Percentiles rank a stretch among this genome's conserved stretches.
These are phyloP conservation scores for Pandemis cinnamomeana DNA, from an alignment of 2,888 invertebrate species.

Conservation along the genomic window DNA sequence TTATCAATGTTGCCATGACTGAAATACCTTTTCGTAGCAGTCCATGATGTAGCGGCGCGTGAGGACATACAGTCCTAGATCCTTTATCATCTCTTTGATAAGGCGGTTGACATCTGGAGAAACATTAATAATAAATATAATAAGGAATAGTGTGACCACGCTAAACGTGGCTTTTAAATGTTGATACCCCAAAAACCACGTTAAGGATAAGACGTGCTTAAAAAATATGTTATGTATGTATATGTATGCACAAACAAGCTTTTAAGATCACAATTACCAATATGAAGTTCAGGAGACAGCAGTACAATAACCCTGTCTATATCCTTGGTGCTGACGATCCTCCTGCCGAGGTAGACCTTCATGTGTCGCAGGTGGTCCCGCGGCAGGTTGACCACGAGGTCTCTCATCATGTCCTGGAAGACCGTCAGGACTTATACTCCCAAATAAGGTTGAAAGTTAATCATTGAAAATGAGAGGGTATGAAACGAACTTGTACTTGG, in stretches of 20 bases:
- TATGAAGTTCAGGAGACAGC: constrained; percentile 73
- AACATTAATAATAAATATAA: not conserved
- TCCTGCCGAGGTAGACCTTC: constrained; percentile 82
- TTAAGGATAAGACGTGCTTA: too few relatives aligned
- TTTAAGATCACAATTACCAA: constrained; percentile 53
- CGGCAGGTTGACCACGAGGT: constrained; percentile 85
- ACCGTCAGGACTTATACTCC: not conserved
- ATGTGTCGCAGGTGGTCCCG: constrained; percentile 86
- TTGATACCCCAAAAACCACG: too few relatives aligned
- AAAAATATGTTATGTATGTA: too few relatives aligned
- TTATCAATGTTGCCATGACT: too few relatives aligned
- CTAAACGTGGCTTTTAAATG: too few relatives aligned
- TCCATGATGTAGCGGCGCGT: constrained; percentile 75
- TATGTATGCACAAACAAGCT: too few relatives aligned
- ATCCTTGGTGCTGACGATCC: constrained; percentile 76
- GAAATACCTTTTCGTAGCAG: constrained; percentile 70
- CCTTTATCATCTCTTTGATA: constrained; percentile 68
- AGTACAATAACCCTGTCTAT: constrained; percentile 83
- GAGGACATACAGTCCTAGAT: constrained; percentile 71
- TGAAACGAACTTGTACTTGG: too few relatives aligned
- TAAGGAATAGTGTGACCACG: too few relatives aligned
- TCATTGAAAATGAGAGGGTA: too few relatives aligned
- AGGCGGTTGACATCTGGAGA: constrained; percentile 62
- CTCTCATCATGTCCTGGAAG: constrained; percentile 84
- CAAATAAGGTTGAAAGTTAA: not conserved